Conservation (phyloP, 2,113 vertebrate species). For the Empidonax alnorum region DNA sequence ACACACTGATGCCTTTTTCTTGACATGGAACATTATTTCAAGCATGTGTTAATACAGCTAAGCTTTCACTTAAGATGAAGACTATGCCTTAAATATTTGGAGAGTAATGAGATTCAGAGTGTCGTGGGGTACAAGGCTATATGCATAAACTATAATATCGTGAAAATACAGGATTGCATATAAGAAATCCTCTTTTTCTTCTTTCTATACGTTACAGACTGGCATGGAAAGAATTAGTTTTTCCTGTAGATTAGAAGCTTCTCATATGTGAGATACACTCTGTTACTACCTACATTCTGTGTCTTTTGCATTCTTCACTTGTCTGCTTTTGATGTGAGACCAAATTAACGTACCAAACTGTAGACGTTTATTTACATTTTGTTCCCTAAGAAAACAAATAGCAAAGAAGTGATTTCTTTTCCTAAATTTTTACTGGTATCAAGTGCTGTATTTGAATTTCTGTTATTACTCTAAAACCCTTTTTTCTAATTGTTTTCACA, state of each 20-base stretch:
- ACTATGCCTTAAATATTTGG: background rate
- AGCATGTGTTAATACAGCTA: background rate
- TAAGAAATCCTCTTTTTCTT: background rate
- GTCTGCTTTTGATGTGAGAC: background rate
- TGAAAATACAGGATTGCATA: background rate
- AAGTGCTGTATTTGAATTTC: background rate
- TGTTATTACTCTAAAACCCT: background rate
- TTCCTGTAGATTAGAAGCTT: background rate
- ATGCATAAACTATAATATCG: background rate
- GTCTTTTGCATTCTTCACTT: background rate
- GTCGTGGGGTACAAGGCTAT: background rate
- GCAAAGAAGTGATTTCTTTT: background rate
- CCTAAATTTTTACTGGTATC: background rate
- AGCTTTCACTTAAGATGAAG: background rate
- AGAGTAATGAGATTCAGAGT: background rate
- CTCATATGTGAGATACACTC: background rate
- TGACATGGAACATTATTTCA: background rate
- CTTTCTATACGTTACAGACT: background rate
- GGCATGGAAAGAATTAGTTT: background rate
- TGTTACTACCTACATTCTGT: background rate
- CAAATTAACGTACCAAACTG: background rate
- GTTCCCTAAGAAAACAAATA: background rate
- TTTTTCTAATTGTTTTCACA: background rate
- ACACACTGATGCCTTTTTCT: background rate
- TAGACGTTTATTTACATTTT: slow-evolving; percentile 2